Evolutionary conservation across 2,888 invertebrate genomes (phyloP), one percentile per base, ranked within the genome.

Genomic region (Polymixis lichenea): DNA sequence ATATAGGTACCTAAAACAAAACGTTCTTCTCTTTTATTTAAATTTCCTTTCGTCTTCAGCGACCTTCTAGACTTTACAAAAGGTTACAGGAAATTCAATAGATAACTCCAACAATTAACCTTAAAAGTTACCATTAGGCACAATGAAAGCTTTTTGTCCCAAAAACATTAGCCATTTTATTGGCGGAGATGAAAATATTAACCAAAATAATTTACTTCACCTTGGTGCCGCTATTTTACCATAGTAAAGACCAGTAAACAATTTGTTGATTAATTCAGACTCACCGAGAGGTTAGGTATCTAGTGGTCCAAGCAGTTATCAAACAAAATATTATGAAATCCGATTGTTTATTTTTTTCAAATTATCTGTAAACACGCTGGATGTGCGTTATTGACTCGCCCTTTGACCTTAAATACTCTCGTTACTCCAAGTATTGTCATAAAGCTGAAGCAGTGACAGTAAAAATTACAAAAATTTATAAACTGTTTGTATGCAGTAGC

Each of bases 101-200:
- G 80, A 84, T 84, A 82, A 78, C 77, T 80, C 80, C 77, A 76
- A 76, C 84, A 80, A 84, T 86, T 84, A 84, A 80, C 78, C 65
- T 84, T 80, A 80, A 84, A 86, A 77, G 77, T 80, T 82, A 77
- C 80, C 82, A 86, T 84, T 86, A 83, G 64, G 84, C 67, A 82
- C 77, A 82, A 78, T 86, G 75, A 80, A 86, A 86, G 86, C 82
- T 74, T 86, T 76, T 86, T 84, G 77, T 75, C 67, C 83, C 75
- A 76, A 85, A 83, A 85, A 72, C 72, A 82, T 80, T 81, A 78
- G 77, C 75, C 79, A 78, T 77, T 85, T 78, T 78, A 75, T 83
- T 38, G 81, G 76, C 67, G 38, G 65, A 71, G 73, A 73, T 77
- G 80, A 76, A 82, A 82, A 76, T 84, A 78, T 74, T 72, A 75